A percentile compares a stretch with the other conserved stretches of the same genome.
Evolutionary conservation across 2,113 vertebrate species (phyloP).

Genomic region (Eupsittula cactorum): DNA sequence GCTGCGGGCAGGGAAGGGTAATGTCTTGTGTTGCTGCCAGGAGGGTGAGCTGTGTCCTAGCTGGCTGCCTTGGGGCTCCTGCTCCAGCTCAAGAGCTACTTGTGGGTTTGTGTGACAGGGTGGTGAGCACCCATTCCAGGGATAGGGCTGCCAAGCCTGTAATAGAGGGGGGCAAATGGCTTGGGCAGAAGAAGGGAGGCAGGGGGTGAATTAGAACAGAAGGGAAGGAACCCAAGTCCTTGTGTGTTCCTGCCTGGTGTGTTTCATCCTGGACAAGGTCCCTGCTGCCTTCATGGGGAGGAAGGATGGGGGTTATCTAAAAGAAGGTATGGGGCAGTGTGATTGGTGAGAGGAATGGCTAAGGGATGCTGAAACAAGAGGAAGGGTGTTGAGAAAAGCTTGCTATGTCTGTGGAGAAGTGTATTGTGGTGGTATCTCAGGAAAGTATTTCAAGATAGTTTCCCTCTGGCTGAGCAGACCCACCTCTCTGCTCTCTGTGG

Average conservation of each 20-base stretch:
- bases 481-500: fast-evolving
- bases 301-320: background rate
- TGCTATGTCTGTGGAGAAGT: fast-evolving
- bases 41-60: background rate
- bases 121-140: fast-evolving
- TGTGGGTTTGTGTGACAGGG: background rate
- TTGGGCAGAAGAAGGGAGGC: background rate
- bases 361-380: background rate
- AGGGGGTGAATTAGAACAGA: background rate
- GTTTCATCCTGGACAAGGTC: background rate
- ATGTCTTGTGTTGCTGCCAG: background rate
- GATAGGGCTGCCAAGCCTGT: background rate
- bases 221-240: background rate
- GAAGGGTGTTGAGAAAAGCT: background rate
- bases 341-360: background rate
- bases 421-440: background rate
- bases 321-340: background rate
- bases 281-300: background rate
- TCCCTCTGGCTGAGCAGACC: background rate
- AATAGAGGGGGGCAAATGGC: background rate
- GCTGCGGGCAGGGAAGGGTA: background rate
- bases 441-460: background rate
- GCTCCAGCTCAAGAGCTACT: background rate
- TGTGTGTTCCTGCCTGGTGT: background rate
- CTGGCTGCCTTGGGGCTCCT: background rate